phyloP scores from a whole-genome alignment of 1,140 invertebrate species.

The Mactra quadrangularis region DNA sequence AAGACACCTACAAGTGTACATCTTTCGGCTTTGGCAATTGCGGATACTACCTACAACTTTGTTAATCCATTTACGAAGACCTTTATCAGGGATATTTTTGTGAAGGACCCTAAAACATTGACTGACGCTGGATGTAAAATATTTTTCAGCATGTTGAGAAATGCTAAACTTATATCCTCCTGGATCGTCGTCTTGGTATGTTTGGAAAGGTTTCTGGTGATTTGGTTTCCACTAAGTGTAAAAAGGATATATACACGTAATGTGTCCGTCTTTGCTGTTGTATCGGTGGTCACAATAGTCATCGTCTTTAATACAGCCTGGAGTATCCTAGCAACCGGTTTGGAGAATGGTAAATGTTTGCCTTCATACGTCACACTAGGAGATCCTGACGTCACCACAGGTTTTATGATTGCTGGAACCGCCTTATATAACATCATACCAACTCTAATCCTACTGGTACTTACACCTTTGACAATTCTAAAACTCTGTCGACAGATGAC shows the following conservation, averaged over 20 bases:
- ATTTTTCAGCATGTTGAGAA: conserved; percentile 66
- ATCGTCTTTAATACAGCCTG: conserved; percentile 58
- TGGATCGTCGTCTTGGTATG: conserved; percentile 72
- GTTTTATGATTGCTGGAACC: conserved; percentile 31
- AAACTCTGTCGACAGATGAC: conserved; percentile 18
- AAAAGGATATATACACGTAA: conserved; percentile 60
- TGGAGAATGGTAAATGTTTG: conserved; percentile 62
- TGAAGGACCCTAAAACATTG: conserved; percentile 63
- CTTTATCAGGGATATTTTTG: conserved; percentile 59
- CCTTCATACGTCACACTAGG: conserved; percentile 10
- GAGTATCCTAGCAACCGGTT: conserved; percentile 54
- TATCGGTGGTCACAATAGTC: background rate
- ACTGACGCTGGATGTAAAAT: conserved; percentile 62
- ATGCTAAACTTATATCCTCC: conserved; percentile 72
- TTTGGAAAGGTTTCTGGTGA: conserved; percentile 70
- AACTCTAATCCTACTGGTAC: conserved; percentile 10
- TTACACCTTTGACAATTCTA: conserved; percentile 37
- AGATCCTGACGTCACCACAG: background rate
- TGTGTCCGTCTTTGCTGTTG: conserved; percentile 11
- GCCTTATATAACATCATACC: conserved; percentile 32
- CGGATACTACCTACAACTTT: conserved; percentile 60
- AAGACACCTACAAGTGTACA: conserved; percentile 47
- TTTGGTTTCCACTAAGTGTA: conserved; percentile 70
- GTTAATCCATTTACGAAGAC: conserved; percentile 64
- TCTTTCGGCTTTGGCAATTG: conserved; percentile 62